Evolutionary conservation across 2,113 vertebrate genomes (phyloP), one percentile per base, ranked within the genome.

Genomic region (Otis tarda): DNA sequence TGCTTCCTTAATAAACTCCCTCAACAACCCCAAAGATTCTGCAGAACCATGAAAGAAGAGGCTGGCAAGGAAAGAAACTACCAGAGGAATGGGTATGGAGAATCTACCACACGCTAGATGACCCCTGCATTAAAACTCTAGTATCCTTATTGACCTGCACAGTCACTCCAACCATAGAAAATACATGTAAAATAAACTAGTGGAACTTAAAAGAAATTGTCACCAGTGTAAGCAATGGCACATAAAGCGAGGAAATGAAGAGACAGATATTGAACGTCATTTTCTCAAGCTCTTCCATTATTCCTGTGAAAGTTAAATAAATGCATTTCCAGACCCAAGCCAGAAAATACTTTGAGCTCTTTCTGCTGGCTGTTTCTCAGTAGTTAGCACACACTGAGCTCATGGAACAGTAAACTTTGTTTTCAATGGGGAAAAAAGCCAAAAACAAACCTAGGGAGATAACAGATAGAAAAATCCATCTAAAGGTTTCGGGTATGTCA

Each of bases 311-410:
- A 93, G 10, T 63, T 12, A 89, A 86, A 87, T 49, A 87, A 87
- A 85, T 27, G 22, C 37, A 76, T 53, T 77, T 70, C 59, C 84
- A 91, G 87, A 83, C 23, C 13, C 19, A 83, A 83, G 68, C 4
- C 64, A 92, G 80, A 92, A 93, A 89, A 83, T 31, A 87, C 55
- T 35, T 70, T 33, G 31, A 78, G 55, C 21, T 90, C 63, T 73
- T 86, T 95, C 75, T 83, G 61, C 61, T 67, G 50, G 14, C 43
- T 85, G 11, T 71, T 93, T 76, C 85, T 83, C 57, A 68, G 61
- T 71, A 87, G 73, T 88, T 92, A 81, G 43, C 76, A 94, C 41
- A 81, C n/a, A 63, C 18, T 86, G n/a, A 91, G 45, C 53, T 89
- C 78, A 82, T 50, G 50, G 78, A 92, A 92, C 20, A 93, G 50